These are phyloP conservation scores for Lasioglossum oenotherae DNA, from an alignment of 2,888 invertebrate genomes.

Conservation along the genomic window DNA sequence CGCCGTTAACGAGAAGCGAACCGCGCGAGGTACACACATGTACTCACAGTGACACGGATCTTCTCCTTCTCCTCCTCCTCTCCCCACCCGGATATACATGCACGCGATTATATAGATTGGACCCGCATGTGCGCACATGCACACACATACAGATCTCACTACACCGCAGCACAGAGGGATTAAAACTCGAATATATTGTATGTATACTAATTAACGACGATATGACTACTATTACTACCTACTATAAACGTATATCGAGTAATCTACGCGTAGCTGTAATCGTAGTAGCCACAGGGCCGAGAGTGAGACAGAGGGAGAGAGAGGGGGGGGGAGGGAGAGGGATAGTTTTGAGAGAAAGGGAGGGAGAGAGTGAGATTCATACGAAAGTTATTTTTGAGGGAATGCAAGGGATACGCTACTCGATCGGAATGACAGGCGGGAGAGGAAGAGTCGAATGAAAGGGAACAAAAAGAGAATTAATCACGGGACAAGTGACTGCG, in stretches of 20 bases:
- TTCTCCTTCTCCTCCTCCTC: not conserved
- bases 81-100: not conserved
- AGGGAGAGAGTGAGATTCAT: conserved; percentile 32
- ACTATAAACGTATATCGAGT: conserved; percentile 17
- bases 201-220: conserved; percentile 63
- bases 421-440: conserved; percentile 8
- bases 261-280: conserved; percentile 41
- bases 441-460: conserved; percentile 32
- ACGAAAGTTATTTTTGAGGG: conserved; percentile 52
- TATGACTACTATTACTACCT: conserved; percentile 51
- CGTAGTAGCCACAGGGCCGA: conserved; percentile 49
- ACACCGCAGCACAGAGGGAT: conserved; percentile 28
- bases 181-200: conserved; percentile 58
- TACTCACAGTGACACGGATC: not conserved
- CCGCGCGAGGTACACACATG: not conserved
- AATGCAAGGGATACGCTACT: conserved; percentile 44
- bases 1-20: not conserved
- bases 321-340: not conserved
- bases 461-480: conserved; percentile 50
- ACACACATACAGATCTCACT: conserved; percentile 31
- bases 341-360: conserved; percentile 29
- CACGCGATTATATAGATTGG: not conserved
- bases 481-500: conserved; percentile 40
- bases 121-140: not conserved
- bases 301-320: conserved; percentile 34